Evolutionary conservation across 2,797 vertebrate genomes (phyloP), one percentile per base, ranked within the genome.

Genomic region (Acridotheres tristis): DNA sequence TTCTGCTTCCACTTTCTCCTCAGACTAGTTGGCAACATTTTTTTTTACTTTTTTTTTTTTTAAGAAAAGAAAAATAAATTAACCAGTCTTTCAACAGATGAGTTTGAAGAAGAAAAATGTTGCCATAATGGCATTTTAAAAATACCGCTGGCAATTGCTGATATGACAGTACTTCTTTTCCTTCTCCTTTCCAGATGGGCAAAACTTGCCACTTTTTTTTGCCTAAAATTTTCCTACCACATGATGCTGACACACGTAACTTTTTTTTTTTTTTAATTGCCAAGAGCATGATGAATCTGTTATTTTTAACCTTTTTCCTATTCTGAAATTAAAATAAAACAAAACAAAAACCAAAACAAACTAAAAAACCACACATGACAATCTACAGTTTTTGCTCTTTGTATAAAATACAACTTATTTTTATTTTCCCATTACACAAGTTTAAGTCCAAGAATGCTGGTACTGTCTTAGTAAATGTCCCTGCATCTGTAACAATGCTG

Each of bases 111-210:
- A 74, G 47, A 59, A 93, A 89, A 88, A 25, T 84, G 36, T 80
- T 87, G 42, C 40, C 34, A 80, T 81, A 93, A 94, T 62, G 68
- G 23, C 54, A 87, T 94, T 97, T 97, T 91, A 89, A 96, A 96
- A 96, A 96, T 82, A 94, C 88, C 0, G 0, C 82, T 63, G 42
- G 54, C 47, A 94, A 76, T 63, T 97, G 86, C 91, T 97, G 90
- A 97, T 91, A 62, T 51, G 74, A 32, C 69, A 93, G 72, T 89
- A 85, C 16, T 96, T 94, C 90, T 85, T 93, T 93, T 81, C 91
- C 76, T 90, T 91, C 90, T 96, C 50, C 55, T 96, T 88, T 86
- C 29, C 58, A 45, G 68, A 91, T 82, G 29, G 53, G 69, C 77
- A 85, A 85, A 94, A 68, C 51, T 77, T 88, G 17, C 29, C 50